Percentiles rank a stretch among this genome's conserved stretches.
These are phyloP conservation scores for Schlechtendalia chinensis DNA, from an alignment of 1,140 invertebrate species.

Conservation along the genomic window DNA sequence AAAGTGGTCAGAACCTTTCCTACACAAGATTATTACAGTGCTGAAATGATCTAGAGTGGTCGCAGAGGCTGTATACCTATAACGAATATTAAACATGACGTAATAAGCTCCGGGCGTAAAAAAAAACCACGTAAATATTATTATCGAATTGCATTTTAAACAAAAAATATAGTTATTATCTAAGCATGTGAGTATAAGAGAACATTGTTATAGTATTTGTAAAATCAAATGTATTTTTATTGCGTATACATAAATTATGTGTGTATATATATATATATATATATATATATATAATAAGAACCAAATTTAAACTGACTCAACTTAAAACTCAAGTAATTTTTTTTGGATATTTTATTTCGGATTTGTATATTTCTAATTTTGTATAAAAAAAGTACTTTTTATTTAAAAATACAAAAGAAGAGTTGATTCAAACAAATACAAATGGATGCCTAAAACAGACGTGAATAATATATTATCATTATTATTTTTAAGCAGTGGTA, in stretches of 20 bases:
- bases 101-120: slow-evolving; percentile 5
- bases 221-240: not conserved
- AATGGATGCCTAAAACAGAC: too few species aligned
- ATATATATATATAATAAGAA: too few species aligned
- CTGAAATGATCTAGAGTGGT: slow-evolving; percentile 33
- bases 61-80: slow-evolving; percentile 8
- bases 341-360: too few species aligned
- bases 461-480: too few species aligned
- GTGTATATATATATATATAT: too few species aligned
- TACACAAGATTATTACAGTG: slow-evolving; percentile 12
- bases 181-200: not conserved
- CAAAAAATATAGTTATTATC: not conserved
- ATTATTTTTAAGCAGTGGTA: too few species aligned
- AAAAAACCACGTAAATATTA: not conserved
- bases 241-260: not conserved
- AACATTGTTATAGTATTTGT: not conserved
- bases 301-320: too few species aligned
- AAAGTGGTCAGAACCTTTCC: slow-evolving; percentile 47
- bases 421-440: too few species aligned
- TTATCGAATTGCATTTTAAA: not conserved
- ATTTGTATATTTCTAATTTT: too few species aligned
- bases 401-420: too few species aligned
- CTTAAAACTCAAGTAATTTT: too few species aligned
- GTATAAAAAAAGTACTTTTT: too few species aligned
- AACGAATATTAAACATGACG: slow-evolving; percentile 8